Conservation (phyloP, 2,797 vertebrate genomes). For the Diceros bicornis region DNA sequence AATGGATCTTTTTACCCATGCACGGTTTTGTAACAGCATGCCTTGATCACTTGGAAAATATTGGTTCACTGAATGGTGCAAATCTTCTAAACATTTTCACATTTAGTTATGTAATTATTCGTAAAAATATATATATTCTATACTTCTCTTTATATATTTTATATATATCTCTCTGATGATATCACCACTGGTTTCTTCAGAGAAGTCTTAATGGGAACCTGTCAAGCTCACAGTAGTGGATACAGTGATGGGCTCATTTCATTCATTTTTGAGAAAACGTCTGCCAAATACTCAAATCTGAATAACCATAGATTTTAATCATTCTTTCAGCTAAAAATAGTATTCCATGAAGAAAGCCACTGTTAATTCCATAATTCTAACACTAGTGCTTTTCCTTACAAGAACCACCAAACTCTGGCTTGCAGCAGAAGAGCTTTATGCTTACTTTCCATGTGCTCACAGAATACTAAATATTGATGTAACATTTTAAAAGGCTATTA, state of each 20-base stretch:
- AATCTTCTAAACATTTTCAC: not conserved
- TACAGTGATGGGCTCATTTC: not conserved
- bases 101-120: not conserved
- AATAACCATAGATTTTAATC: not conserved
- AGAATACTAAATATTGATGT: not conserved
- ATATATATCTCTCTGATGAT: not conserved
- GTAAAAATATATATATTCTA: not conserved
- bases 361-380: not conserved
- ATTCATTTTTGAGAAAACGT: not conserved
- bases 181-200: not conserved
- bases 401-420: not conserved
- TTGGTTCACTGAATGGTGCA: not conserved
- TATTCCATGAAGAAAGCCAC: not conserved
- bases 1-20: not conserved
- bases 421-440: not conserved
- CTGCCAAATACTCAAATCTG: not conserved
- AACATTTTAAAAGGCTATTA: not conserved
- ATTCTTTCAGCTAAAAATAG: conserved; percentile 10
- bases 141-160: no score
- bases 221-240: not conserved
- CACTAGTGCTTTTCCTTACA: not conserved
- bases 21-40: not conserved
- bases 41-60: not conserved
- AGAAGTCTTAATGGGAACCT: not conserved
- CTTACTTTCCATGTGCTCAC: not conserved